Conservation (phyloP, 2,113 vertebrate genomes). For the Empidonax alnorum region DNA sequence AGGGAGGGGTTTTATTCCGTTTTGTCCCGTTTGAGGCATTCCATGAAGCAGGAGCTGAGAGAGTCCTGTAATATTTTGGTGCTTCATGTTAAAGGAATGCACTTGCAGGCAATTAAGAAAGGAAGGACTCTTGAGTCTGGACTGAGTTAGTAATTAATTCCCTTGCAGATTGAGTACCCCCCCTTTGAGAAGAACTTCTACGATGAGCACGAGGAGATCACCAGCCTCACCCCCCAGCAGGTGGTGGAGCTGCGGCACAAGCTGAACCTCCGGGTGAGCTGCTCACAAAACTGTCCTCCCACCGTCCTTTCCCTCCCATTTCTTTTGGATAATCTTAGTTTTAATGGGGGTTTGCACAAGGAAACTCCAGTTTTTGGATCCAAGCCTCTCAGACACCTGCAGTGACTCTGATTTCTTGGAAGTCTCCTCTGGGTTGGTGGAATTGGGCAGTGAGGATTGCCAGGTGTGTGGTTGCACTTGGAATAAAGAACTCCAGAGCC, state of each 20-base stretch:
- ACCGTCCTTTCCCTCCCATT: neutral
- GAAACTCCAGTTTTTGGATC: neutral
- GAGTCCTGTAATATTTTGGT: neutral
- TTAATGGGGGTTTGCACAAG: neutral
- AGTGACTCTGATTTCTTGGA: neutral
- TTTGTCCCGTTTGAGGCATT: neutral
- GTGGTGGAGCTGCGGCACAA: slow-evolving; percentile 92
- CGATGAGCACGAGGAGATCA: slow-evolving; percentile 94
- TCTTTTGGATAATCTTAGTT: neutral
- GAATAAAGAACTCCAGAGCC: neutral
- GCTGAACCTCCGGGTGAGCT: slow-evolving; percentile 91
- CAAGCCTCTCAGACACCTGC: neutral
- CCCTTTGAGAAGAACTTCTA: slow-evolving; percentile 99
- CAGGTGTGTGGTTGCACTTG: neutral
- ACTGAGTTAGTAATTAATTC: slow-evolving; percentile 59
- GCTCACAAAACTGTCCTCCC: neutral
- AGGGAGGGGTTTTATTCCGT: neutral
- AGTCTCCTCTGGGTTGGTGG: neutral
- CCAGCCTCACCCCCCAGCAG: slow-evolving; percentile 83
- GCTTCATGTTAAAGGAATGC: neutral
- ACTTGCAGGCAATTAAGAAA: neutral
- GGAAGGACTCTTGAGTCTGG: slow-evolving; percentile 27
- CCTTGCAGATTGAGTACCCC: slow-evolving; percentile 91
- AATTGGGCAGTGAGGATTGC: neutral
- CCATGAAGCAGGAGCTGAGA: neutral